Percentiles rank a stretch among this genome's conserved stretches.
These are phyloP conservation scores for Pagrus major DNA, from an alignment of 2,113 vertebrate genomes.

Conservation along the genomic window DNA sequence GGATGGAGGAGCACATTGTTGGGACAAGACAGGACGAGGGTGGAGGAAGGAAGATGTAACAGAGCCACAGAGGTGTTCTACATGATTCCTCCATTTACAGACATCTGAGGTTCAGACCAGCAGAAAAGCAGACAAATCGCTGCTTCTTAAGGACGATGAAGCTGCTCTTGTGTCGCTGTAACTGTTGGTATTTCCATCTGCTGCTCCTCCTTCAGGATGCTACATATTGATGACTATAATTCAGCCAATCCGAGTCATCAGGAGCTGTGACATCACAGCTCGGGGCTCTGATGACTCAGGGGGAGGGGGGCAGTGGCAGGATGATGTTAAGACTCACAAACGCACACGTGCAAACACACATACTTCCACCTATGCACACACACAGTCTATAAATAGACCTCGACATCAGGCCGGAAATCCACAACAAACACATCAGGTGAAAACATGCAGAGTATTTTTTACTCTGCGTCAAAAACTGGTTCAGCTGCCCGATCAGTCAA, in stretches of 20 bases:
- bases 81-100: neutral
- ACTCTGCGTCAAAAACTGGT: neutral
- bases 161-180: neutral
- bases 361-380: constrained; percentile 6
- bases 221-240: constrained; percentile 24
- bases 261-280: constrained; percentile 54
- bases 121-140: neutral
- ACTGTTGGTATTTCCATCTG: constrained; percentile 6
- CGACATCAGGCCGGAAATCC: constrained; percentile 23
- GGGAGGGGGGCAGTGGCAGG: neutral
- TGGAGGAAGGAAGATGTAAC: neutral
- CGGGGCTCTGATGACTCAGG: constrained; percentile 51
- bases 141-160: neutral
- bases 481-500: neutral
- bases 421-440: constrained; percentile 24
- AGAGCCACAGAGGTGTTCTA: neutral
- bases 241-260: constrained; percentile 49
- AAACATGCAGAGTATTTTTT: constrained; percentile 14
- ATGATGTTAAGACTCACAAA: constrained; percentile 25
- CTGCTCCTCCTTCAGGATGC: constrained; percentile 14
- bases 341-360: constrained; percentile 8
- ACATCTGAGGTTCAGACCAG: neutral
- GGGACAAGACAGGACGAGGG: neutral
- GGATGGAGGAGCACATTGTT: constrained; percentile 45
- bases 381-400: constrained; percentile 66